A percentile compares a stretch with the other conserved stretches of the same genome.
Evolutionary conservation across 2,797 vertebrate genomes (phyloP).

Genomic region (Phylloscopus collybita): DNA sequence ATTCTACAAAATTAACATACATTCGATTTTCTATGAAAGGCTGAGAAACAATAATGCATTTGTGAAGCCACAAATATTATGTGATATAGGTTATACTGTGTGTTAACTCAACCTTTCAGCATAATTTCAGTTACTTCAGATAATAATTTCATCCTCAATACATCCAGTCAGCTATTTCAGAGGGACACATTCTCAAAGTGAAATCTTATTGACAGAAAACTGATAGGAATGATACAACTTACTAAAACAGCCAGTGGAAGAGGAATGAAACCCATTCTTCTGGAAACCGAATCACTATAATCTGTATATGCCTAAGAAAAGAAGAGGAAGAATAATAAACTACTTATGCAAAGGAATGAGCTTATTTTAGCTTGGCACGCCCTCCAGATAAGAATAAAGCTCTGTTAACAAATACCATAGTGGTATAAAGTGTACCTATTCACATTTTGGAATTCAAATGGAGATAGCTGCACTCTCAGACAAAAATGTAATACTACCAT

Average conservation of each 20-base stretch:
- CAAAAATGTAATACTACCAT: background rate
- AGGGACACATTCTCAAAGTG: background rate
- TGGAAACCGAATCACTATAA: conserved; percentile 96
- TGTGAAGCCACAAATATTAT: background rate
- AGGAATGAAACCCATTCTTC: conserved; percentile 98
- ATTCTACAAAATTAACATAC: background rate
- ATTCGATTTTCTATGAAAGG: background rate
- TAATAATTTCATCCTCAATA: background rate
- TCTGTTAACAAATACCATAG: background rate
- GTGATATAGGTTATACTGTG: background rate
- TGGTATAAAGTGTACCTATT: background rate
- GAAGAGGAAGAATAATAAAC: background rate
- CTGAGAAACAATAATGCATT: background rate
- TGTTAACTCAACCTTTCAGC: background rate
- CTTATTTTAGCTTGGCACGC: conserved; percentile 22
- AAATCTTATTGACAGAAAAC: background rate
- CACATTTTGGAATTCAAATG: conserved; percentile 12
- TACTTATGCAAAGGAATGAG: conserved; percentile 7
- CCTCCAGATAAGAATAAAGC: background rate
- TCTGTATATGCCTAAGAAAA: conserved; percentile 90
- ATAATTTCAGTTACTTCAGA: background rate
- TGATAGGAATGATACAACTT: conserved; percentile 69
- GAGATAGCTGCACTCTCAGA: background rate
- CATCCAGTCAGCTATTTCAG: background rate
- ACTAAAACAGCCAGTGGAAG: conserved; percentile 95